Conservation (phyloP, 35 echinoderm and acorn worm species). For the Apostichopus parvimensis region DNA sequence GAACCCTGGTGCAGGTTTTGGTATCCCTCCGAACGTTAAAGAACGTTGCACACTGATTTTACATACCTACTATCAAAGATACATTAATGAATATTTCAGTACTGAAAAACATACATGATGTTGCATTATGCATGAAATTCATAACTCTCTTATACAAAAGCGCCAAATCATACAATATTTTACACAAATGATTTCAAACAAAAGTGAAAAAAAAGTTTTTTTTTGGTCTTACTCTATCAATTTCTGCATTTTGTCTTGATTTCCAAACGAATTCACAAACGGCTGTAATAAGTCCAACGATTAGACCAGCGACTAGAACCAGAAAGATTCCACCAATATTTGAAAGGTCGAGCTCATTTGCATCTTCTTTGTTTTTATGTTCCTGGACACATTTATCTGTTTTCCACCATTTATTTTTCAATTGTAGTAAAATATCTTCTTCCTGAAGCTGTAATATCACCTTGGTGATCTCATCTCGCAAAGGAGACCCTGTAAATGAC, state of each 20-base stretch:
- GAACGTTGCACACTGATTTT: too few species aligned
- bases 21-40: too few species aligned
- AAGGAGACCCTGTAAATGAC: slow-evolving; percentile 59
- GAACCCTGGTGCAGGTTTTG: too few species aligned
- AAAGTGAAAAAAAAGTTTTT: neutral
- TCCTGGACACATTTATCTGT: slow-evolving; percentile 71
- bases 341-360: slow-evolving; percentile 85
- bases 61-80: too few species aligned
- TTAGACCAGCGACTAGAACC: slow-evolving; percentile 84
- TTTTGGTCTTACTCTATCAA: slow-evolving; percentile 78
- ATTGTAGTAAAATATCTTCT: slow-evolving; percentile 68
- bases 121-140: neutral
- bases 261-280: slow-evolving; percentile 99
- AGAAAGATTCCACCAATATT: slow-evolving; percentile 99
- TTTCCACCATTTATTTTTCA: slow-evolving; percentile 97
- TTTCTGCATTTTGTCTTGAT: slow-evolving; percentile 95
- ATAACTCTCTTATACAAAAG: neutral
- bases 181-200: neutral
- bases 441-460: slow-evolving; percentile 88
- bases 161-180: too few species aligned
- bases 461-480: slow-evolving; percentile 90
- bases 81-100: too few species aligned
- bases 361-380: slow-evolving; percentile 76
- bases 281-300: slow-evolving; percentile 81
- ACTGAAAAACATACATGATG: too few species aligned